Evolutionary conservation across 2,888 invertebrate species (phyloP).

Genomic region (Drosophila borborema): DNA sequence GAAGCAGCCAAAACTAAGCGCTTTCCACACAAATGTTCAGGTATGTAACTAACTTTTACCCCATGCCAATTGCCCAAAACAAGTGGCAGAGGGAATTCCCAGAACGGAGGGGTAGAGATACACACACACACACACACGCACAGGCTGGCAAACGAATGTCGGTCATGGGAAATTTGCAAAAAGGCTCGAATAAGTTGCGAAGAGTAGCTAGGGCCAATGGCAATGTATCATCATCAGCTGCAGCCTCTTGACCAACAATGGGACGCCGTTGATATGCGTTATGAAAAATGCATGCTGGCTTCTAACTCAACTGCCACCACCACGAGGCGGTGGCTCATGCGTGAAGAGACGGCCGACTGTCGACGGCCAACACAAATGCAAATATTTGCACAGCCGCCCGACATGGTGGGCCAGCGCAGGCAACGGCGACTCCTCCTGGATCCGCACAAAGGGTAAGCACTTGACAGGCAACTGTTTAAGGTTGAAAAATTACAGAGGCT

Average conservation of each 20-base stretch:
- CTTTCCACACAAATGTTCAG: constrained; percentile 13
- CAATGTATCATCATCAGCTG: constrained; percentile 60
- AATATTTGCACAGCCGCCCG: constrained; percentile 62
- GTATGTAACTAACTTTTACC: constrained; percentile 48
- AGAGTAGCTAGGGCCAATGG: constrained; percentile 39
- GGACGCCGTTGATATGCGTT: constrained; percentile 59
- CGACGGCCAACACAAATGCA: constrained; percentile 52
- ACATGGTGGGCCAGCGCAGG: constrained; percentile 50
- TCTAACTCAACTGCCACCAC: constrained; percentile 17
- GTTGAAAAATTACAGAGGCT: constrained; percentile 59
- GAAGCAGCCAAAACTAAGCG: constrained; percentile 65
- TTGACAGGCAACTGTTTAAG: constrained; percentile 64
- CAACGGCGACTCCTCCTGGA: constrained; percentile 27
- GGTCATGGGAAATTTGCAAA: constrained; percentile 76
- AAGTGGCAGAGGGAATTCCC: constrained; percentile 33
- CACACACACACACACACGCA: not conserved
- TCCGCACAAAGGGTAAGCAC: constrained; percentile 67
- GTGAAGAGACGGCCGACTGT: constrained; percentile 45
- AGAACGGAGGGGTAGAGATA: not conserved
- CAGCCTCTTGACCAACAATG: constrained; percentile 66
- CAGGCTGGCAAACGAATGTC: constrained; percentile 49
- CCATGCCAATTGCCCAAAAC: constrained; percentile 65
- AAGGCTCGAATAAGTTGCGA: constrained; percentile 32
- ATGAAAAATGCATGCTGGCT: constrained; percentile 64
- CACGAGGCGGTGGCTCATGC: constrained; percentile 48